phyloP scores from a whole-genome alignment of 2,888 invertebrate species.

The Epirrhoe tristata region DNA sequence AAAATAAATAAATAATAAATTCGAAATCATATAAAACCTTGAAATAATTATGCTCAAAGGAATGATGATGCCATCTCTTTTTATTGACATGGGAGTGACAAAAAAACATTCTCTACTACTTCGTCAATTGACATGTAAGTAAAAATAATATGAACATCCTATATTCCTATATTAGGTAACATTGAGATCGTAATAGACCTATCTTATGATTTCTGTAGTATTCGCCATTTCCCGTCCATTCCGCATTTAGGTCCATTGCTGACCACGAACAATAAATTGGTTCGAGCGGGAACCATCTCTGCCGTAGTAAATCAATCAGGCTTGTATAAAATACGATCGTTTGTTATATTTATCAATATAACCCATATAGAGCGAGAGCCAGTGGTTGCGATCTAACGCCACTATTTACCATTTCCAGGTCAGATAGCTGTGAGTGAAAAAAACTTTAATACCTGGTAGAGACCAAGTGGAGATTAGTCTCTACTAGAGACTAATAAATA shows the following conservation, averaged over 20 bases:
- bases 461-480: too few relatives aligned
- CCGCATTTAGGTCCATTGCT: slow-evolving; percentile 53
- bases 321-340: slow-evolving; percentile 72
- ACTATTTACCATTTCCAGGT: background rate
- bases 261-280: slow-evolving; percentile 71
- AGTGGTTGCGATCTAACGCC: slow-evolving; percentile 3
- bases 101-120: too few relatives aligned
- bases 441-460: background rate
- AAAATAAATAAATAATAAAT: too few relatives aligned
- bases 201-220: background rate
- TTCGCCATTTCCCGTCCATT: slow-evolving; percentile 41
- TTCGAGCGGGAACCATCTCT: slow-evolving; percentile 66
- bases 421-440: background rate
- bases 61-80: too few relatives aligned
- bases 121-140: too few relatives aligned
- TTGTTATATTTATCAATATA: slow-evolving; percentile 67
- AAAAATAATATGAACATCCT: too few relatives aligned
- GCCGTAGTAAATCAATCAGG: slow-evolving; percentile 75
- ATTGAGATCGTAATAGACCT: background rate
- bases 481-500: too few relatives aligned
- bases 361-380: slow-evolving; percentile 32
- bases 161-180: too few relatives aligned
- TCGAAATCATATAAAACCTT: too few relatives aligned
- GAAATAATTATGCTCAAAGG: too few relatives aligned
- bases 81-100: too few relatives aligned